phyloP scores from a whole-genome alignment of 1,140 invertebrate genomes.

The Charaxes varanes region DNA sequence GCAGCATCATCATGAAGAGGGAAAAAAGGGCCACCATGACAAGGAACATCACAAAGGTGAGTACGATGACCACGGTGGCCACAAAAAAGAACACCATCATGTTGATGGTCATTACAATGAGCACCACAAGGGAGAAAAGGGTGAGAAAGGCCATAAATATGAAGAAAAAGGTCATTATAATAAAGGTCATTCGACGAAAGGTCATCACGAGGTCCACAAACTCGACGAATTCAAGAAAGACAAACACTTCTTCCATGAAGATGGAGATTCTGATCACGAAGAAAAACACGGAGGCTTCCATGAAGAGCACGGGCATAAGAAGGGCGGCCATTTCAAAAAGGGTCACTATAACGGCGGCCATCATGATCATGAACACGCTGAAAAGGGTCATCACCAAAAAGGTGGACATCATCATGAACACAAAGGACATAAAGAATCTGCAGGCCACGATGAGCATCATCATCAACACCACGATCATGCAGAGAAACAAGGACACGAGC shows the following conservation, averaged over 20 bases:
- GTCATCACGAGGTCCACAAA: slow-evolving; percentile 85
- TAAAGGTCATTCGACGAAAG: slow-evolving; percentile 86
- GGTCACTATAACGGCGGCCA: slow-evolving; percentile 79
- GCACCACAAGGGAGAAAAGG: slow-evolving; percentile 80
- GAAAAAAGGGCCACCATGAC: slow-evolving; percentile 82
- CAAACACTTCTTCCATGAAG: slow-evolving; percentile 82
- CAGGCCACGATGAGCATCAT: slow-evolving; percentile 73
- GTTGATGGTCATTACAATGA: slow-evolving; percentile 83
- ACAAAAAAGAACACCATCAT: slow-evolving; percentile 84
- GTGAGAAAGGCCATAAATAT: slow-evolving; percentile 78
- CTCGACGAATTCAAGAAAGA: slow-evolving; percentile 79
- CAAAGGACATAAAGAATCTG: slow-evolving; percentile 69
- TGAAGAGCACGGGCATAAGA: slow-evolving; percentile 80
- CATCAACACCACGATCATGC: slow-evolving; percentile 78
- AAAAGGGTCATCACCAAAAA: slow-evolving; percentile 82
- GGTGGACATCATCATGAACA: slow-evolving; percentile 72
- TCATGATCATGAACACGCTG: slow-evolving; percentile 80
- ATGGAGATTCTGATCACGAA: slow-evolving; percentile 82
- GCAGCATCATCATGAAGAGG: slow-evolving; percentile 80
- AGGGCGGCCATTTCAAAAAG: slow-evolving; percentile 80
- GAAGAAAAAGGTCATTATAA: slow-evolving; percentile 79
- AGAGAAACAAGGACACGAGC: slow-evolving; percentile 77
- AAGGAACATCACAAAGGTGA: slow-evolving; percentile 81
- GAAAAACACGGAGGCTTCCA: slow-evolving; percentile 80
- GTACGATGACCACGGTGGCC: slow-evolving; percentile 81